Percentiles rank a stretch among this genome's conserved stretches.
Evolutionary conservation across 2,113 vertebrate species (phyloP).

Genomic region (Dolichallabes microphthalmus): DNA sequence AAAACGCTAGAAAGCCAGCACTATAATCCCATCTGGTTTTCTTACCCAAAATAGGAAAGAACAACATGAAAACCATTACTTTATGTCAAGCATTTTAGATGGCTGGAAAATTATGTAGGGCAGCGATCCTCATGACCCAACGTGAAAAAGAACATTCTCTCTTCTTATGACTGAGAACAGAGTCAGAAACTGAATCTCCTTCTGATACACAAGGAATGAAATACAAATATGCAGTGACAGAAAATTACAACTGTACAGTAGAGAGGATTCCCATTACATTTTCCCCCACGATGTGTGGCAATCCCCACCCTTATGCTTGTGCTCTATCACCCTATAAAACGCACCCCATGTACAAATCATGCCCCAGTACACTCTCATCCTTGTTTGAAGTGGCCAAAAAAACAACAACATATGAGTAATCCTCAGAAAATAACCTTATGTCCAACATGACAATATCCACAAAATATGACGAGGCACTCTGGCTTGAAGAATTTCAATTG

Average conservation of each 20-base stretch:
- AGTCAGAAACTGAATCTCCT: conserved; percentile 9
- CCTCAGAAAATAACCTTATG: conserved; percentile 26
- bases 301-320: neutral
- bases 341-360: neutral
- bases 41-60: conserved; percentile 77
- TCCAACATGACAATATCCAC: neutral
- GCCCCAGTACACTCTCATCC: neutral
- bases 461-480: neutral
- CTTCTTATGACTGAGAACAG: conserved; percentile 57
- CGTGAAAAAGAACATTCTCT: conserved; percentile 56
- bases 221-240: conserved; percentile 4
- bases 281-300: neutral
- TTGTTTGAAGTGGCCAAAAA: conserved; percentile 19
- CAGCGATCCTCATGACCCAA: conserved; percentile 58
- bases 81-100: conserved; percentile 65
- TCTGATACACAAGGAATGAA: neutral
- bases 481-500: conserved; percentile 13
- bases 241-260: neutral
- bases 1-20: conserved; percentile 61
- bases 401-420: neutral
- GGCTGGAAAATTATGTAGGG: conserved; percentile 64
- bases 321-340: conserved; percentile 5
- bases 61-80: conserved; percentile 74
- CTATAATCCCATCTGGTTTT: conserved; percentile 64
- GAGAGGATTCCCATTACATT: neutral